phyloP scores from a whole-genome alignment of 1,140 invertebrate genomes.

The Calliopsis andreniformis region DNA sequence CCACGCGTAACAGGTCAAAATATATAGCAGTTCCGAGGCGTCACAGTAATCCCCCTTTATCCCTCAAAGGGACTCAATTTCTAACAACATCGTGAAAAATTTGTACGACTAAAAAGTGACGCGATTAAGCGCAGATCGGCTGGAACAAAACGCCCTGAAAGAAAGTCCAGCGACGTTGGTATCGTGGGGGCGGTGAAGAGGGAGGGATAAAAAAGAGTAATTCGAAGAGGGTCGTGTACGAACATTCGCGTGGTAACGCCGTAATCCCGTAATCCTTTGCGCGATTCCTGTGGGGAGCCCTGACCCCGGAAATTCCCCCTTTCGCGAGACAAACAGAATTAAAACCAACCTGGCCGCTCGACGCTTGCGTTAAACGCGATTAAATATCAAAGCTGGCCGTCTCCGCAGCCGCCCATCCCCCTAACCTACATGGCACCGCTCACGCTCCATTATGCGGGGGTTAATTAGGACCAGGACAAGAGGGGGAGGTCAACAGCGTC shows the following conservation, averaged over 20 bases:
- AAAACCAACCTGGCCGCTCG: slow-evolving; percentile 65
- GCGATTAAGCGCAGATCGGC: slow-evolving; percentile 7
- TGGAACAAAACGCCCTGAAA: neutral
- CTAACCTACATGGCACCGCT: slow-evolving; percentile 43
- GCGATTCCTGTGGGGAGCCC: slow-evolving; percentile 39
- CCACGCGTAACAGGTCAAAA: too few relatives aligned
- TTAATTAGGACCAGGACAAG: slow-evolving; percentile 71
- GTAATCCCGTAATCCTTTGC: slow-evolving; percentile 53
- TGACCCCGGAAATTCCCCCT: slow-evolving; percentile 48
- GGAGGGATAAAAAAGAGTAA: slow-evolving; percentile 5
- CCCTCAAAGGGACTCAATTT: too few relatives aligned
- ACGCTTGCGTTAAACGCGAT: slow-evolving; percentile 76
- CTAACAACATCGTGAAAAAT: too few relatives aligned
- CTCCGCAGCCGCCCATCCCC: slow-evolving; percentile 18
- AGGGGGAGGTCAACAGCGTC: slow-evolving; percentile 52
- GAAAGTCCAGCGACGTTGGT: neutral
- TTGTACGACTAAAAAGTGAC: too few relatives aligned
- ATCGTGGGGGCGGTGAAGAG: neutral
- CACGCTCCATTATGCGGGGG: slow-evolving; percentile 70
- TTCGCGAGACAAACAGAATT: slow-evolving; percentile 76
- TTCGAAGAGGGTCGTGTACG: slow-evolving; percentile 4
- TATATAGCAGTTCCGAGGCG: too few relatives aligned
- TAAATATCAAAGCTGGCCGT: slow-evolving; percentile 78
- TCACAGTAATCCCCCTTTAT: too few relatives aligned
- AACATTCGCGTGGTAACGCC: slow-evolving; percentile 15